Conservation (phyloP, 2,113 vertebrate genomes). For the Sceloporus undulatus region DNA sequence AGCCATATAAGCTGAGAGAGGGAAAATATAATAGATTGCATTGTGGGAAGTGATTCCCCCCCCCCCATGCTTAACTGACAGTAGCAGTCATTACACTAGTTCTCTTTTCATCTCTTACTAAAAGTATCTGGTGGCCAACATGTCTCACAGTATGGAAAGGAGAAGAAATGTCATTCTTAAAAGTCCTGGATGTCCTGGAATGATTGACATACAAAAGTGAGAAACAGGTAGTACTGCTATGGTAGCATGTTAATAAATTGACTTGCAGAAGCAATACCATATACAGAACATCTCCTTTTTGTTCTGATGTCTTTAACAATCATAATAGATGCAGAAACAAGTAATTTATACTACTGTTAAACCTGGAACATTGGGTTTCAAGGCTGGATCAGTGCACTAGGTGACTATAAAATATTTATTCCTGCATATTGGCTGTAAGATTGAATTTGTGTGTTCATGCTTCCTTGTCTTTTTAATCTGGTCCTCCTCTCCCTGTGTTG, state of each 20-base stretch:
- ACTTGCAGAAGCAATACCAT: background rate
- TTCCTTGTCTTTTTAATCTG: background rate
- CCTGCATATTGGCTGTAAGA: background rate
- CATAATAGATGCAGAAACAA: background rate
- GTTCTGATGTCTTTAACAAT: background rate
- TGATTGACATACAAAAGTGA: background rate
- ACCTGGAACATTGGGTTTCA: background rate
- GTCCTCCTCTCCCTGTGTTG: conserved; percentile 25
- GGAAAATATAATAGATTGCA: background rate
- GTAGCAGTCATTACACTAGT: background rate
- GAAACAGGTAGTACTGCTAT: background rate
- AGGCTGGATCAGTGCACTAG: background rate
- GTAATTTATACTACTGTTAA: too few species aligned
- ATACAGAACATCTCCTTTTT: background rate
- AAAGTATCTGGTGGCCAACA: background rate
- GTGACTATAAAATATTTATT: background rate
- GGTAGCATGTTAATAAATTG: background rate
- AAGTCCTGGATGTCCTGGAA: too few species aligned
- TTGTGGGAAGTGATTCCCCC: background rate
- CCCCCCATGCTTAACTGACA: background rate
- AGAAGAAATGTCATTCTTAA: background rate
- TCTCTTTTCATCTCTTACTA: background rate
- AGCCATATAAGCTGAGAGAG: background rate
- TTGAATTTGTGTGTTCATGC: background rate
- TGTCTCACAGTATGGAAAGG: background rate